Evolutionary conservation across 2,797 vertebrate species (phyloP), one percentile per base, ranked within the genome.

Genomic region (Enteromius paludinosus): DNA sequence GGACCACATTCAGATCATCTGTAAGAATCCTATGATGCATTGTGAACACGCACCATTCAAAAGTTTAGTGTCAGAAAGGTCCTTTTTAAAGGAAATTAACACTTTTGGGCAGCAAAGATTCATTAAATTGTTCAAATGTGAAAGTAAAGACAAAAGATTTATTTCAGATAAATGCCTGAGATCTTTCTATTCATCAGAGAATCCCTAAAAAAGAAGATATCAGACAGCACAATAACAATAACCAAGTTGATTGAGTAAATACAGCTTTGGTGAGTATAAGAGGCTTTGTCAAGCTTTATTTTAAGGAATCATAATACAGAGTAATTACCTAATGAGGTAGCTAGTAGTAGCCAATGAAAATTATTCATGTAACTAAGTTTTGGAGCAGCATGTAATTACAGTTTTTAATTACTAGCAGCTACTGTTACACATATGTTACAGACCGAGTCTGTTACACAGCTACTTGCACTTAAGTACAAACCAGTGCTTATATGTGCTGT

Each of bases 1-100:
- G 18, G 41, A 28, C 52, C 25, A 25, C 54, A 64, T 62, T 79
- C 72, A 33, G 20, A 75, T 18, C 61, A 65, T 66, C 47, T 65
- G 56, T 43, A 54, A 66, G 30, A 66, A 41, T 38, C 59, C 6
- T 47, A 25, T 80, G 52, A 45, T 35, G 3, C 20, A 56, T n/a
- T 30, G 14, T 62, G 15, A 43, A 20, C 56, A 43, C n/a, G n/a
- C 0, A 15, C 3, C 2, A 47, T 47, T 77, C 10, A 77, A 64
- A 64, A 2, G n/a, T 12, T 64, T 64, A 15, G 30, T 15, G 12
- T 35, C 28, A 54, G 5, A 35, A 52, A 38, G 6, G 43, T 15
- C 68, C 68, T 47, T 35, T 6, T 56, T 54, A 14, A 74, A 71
- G 30, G 2, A 71, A 49, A 20, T 52, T 1, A 12, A 49, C 28